Percentiles rank a stretch among this genome's conserved stretches.
phyloP scores from a whole-genome alignment of 2,888 invertebrate species.

The Horisme vitalbata region DNA sequence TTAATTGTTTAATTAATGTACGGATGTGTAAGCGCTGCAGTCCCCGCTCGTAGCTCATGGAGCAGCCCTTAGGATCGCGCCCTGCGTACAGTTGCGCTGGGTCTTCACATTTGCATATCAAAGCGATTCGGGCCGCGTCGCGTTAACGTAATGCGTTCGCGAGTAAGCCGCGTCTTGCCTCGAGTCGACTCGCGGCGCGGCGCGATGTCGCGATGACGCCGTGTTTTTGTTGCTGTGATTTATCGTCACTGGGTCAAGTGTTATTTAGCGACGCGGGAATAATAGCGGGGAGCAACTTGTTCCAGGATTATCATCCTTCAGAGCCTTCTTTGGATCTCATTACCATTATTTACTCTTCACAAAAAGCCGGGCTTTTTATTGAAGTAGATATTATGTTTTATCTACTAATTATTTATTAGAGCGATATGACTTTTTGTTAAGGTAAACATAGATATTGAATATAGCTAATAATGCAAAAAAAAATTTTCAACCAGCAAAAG shows the following conservation, averaged over 20 bases:
- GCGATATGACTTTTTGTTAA: no score
- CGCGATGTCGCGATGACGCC: slow-evolving; percentile 6
- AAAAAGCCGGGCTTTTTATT: not conserved
- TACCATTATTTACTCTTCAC: not conserved
- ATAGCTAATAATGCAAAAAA: no score
- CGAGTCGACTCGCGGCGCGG: slow-evolving; percentile 9
- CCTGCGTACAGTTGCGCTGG: slow-evolving; percentile 1
- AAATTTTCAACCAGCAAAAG: no score
- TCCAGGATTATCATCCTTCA: not conserved
- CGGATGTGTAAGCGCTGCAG: no score
- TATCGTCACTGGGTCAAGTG: slow-evolving; percentile 18
- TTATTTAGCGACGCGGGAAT: not conserved
- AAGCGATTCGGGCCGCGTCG: slow-evolving; percentile 31
- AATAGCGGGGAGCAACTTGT: slow-evolving; percentile 1
- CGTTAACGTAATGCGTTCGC: slow-evolving; percentile 26
- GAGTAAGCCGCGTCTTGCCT: slow-evolving; percentile 18
- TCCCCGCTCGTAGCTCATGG: no score
- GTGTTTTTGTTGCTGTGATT: slow-evolving; percentile 20
- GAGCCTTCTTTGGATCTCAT: slow-evolving; percentile 2
- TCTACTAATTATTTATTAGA: no score
- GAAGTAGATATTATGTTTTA: no score
- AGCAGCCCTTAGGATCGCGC: no score
- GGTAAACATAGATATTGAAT: no score
- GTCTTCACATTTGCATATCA: slow-evolving; percentile 35
- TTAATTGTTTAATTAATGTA: no score